Evolutionary conservation across 2,888 invertebrate genomes (phyloP).

Genomic region (Prenolepis imparis): DNA sequence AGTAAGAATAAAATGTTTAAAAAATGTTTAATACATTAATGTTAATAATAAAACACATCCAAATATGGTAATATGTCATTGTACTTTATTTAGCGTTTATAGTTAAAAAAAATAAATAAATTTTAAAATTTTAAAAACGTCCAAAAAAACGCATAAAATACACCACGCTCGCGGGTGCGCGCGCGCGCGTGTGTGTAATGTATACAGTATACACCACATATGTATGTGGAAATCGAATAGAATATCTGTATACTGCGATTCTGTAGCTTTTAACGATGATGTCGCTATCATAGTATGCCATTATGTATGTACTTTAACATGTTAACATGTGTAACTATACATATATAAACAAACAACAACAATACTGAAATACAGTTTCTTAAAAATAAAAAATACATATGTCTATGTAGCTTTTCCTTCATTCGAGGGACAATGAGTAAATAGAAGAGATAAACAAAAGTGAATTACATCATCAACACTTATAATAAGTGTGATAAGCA

Average conservation of each 20-base stretch:
- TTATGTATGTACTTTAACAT: conserved; percentile 9
- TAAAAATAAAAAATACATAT: conserved; percentile 74
- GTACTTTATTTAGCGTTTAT: conserved; percentile 75
- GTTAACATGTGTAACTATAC: conserved; percentile 33
- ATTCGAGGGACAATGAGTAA: conserved; percentile 26
- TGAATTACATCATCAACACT: background rate
- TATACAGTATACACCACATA: background rate
- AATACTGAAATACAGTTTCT: conserved; percentile 66
- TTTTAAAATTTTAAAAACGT: conserved; percentile 65
- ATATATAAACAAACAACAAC: conserved; percentile 75
- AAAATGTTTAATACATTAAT: background rate
- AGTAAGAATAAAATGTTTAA: background rate
- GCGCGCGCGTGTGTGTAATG: too few relatives aligned
- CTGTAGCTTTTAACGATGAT: too few relatives aligned
- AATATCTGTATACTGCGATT: too few relatives aligned
- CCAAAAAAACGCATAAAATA: conserved; percentile 56
- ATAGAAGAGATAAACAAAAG: conserved; percentile 13
- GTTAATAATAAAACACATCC: background rate
- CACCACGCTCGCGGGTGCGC: too few relatives aligned
- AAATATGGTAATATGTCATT: background rate
- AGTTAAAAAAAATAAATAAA: conserved; percentile 76
- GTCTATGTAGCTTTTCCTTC: conserved; percentile 63
- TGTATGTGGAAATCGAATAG: background rate
- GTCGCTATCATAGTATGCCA: too few relatives aligned
- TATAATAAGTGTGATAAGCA: conserved; percentile 20